phyloP scores from a whole-genome alignment of 2,113 vertebrate genomes.

The Eubucco bourcierii region DNA sequence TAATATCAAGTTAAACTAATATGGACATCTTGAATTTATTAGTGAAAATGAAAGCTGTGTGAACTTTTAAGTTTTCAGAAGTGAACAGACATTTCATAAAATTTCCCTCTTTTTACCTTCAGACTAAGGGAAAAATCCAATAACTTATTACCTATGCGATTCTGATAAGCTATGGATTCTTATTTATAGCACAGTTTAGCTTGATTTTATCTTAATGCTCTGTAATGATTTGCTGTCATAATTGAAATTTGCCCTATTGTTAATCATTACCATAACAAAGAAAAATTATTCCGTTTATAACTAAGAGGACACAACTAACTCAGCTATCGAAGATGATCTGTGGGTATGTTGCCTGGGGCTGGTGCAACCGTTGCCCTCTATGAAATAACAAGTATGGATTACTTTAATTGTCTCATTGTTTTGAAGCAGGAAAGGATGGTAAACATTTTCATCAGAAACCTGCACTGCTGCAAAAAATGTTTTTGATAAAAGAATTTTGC shows the following conservation, averaged over 20 bases:
- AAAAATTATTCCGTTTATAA: background rate
- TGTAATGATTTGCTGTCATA: constrained; percentile 17
- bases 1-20: constrained; percentile 48
- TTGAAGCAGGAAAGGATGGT: background rate
- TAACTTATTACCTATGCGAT: background rate
- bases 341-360: background rate
- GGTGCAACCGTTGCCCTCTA: background rate
- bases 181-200: background rate
- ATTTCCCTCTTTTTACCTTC: background rate
- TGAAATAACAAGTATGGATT: background rate
- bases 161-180: constrained; percentile 14
- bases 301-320: background rate
- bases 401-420: background rate
- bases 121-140: constrained; percentile 38
- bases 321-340: background rate
- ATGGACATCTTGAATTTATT: constrained; percentile 61
- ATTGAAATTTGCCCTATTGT: background rate
- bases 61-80: constrained; percentile 48
- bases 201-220: constrained; percentile 51
- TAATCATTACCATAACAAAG: constrained; percentile 41
- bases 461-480: background rate
- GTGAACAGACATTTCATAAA: constrained; percentile 45
- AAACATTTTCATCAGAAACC: background rate
- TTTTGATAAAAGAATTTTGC: background rate
- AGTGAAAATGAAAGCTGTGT: constrained; percentile 28